Conservation (phyloP, 2,113 vertebrate species). For the Semicossyphus pulcher region DNA sequence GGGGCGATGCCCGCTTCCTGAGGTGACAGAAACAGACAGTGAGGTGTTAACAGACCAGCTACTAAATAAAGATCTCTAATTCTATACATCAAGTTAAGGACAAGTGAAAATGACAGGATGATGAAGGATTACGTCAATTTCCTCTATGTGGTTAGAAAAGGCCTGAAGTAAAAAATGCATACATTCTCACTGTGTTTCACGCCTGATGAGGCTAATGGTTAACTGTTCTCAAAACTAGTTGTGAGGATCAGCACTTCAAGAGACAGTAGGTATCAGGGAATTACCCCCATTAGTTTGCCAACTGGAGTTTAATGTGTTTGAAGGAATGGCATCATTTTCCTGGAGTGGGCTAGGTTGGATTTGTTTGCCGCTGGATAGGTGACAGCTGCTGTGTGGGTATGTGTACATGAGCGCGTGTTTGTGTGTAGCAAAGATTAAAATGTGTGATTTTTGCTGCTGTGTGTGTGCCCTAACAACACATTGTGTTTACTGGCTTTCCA, state of each 20-base stretch:
- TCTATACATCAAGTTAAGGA: slow-evolving; percentile 9
- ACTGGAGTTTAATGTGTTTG: slow-evolving; percentile 73
- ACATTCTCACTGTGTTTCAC: slow-evolving; percentile 24
- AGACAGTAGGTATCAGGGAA: slow-evolving; percentile 39
- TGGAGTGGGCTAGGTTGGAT: slow-evolving; percentile 63
- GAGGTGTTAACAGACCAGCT: slow-evolving; percentile 9
- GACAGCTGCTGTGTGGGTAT: slow-evolving; percentile 75
- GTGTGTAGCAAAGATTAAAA: slow-evolving; percentile 38
- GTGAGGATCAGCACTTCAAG: slow-evolving; percentile 40
- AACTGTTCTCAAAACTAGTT: slow-evolving; percentile 58
- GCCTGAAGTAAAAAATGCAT: background rate
- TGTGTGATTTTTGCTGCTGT: slow-evolving; percentile 50
- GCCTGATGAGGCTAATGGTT: slow-evolving; percentile 60
- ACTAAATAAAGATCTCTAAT: background rate
- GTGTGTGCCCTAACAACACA: slow-evolving; percentile 66
- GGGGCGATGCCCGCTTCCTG: slow-evolving; percentile 96
- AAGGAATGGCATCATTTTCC: slow-evolving; percentile 69
- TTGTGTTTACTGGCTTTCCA: slow-evolving; percentile 80
- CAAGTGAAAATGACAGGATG: slow-evolving; percentile 29
- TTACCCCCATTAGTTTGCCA: slow-evolving; percentile 56
- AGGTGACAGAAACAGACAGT: slow-evolving; percentile 73
- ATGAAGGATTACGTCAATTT: slow-evolving; percentile 34
- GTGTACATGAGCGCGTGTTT: slow-evolving; percentile 47
- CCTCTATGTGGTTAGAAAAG: slow-evolving; percentile 7
- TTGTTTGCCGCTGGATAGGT: slow-evolving; percentile 68